Evolutionary conservation across 1,140 invertebrate genomes (phyloP), one percentile per base, ranked within the genome.

Genomic region (Pogonomyrmex barbatus): DNA sequence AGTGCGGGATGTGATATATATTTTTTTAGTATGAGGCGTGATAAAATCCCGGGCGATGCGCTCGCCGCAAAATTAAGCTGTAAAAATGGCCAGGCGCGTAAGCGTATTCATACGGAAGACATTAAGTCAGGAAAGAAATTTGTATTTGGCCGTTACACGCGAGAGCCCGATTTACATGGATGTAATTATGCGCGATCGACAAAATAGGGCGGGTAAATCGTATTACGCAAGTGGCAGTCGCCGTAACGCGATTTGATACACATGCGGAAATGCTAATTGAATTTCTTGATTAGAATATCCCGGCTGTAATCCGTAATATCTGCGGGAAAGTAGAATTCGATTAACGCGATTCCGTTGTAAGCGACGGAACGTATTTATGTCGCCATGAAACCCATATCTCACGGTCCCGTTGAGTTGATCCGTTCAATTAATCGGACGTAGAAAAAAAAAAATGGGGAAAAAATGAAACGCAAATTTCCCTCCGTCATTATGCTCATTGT

Each of bases 281-380:
- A 83, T 83, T 83, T 75, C 79, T 83, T 73, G 79, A 83, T 83
- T 83, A 83, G 68, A 83, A 83, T 83, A 83, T 83, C 68, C 54
- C 42, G 54, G 9, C 17, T 81, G 36, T 83, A 75, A 75, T 75
- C 68, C 45, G 68, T 70, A 73, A 73, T 83, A 83, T 83, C 68
- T 75, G 68, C 68, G 68, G 79, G 54, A 83, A 83, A 60, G 45
- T 83, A 83, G 56, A 71, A 60, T 60, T 75, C 42, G 68, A 83
- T 60, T 83, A 83, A 83, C 79, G 56, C 68, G 45, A 83, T 83
- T 73, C 71, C 54, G 79, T 50, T 83, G 68, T 83, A 83, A 83
- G 45, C 54, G 68, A 73, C 36, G 5, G 12, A 47, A 75, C n/a
- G 68, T 36, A 83, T 73, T 73, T 60, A 60, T 39, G 17, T 73